Base-by-base conservation (phyloP, 2,797 vertebrate species). In the Capromys pilorides region DNA sequence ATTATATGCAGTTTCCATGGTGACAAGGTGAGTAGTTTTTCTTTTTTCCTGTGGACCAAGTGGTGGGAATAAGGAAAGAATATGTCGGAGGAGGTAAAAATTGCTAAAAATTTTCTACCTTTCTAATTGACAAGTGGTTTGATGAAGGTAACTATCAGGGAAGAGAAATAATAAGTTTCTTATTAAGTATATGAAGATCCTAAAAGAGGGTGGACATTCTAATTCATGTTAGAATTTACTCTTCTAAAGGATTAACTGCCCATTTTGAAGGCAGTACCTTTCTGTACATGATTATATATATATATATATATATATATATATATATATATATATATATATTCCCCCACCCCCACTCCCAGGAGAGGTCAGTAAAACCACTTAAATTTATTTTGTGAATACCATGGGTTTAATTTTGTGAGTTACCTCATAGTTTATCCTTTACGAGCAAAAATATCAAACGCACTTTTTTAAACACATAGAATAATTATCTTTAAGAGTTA, bases 371-470 rank as follows among this genome's bases (percentile, higher is more conserved):
- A 11, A 93, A 93, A 1, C 91, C 14, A 66, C 41, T 57, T 71
- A 21, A 93, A 77, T 85, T 92, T 69, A 66, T 84, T 91, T 90
- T 66, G 69, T 64, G 8, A 95, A 78, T 91, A 36, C 0, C 49
- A 49, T 2, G 82, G 18, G 2, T 73, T 94, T 95, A 86, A 26
- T n/a, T 78, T 89, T 82, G 49, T 4, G 31, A 16, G n/a, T 75
- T 31, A 59, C 45, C 26, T 90, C 62, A 88, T 86, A 77, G 86
- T 86, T 88, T 90, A 24, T 66, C 57, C 51, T 94, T 88, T 91
- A n/a, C 39, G 24, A 3, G 22, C 54, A 80, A 79, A 67, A 86
- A 66, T 49, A 33, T 66, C 12, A 88, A 82, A 12, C 45, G 13
- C n/a, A 31, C 2, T 69, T 93, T 81, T 59, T 71, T 67, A 86